Conservation (phyloP, 2,888 invertebrate genomes). For the Dusona sp. region DNA sequence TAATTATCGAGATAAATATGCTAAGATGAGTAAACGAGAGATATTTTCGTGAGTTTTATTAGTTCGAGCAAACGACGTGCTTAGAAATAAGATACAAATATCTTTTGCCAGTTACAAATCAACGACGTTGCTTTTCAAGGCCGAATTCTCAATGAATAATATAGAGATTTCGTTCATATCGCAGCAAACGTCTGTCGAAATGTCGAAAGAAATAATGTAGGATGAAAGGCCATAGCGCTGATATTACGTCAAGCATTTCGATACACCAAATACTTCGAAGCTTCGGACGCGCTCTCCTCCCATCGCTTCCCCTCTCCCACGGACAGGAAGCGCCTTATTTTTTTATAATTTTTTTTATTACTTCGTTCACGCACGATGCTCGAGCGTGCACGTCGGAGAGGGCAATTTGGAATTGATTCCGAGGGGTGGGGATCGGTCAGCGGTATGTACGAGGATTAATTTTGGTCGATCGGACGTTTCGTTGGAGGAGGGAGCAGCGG, state of each 20-base stretch:
- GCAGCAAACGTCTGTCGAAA: not conserved
- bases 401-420: not conserved
- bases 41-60: not conserved
- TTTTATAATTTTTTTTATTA: not conserved
- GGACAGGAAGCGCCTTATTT: not conserved
- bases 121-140: not conserved
- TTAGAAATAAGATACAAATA: not conserved
- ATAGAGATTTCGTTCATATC: not conserved
- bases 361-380: slow-evolving; percentile 2
- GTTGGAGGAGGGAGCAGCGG: not conserved
- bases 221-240: not conserved
- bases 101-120: not conserved
- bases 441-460: slow-evolving; percentile 1
- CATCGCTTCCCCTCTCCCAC: not conserved
- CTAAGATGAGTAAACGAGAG: no score
- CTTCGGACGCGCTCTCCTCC: not conserved
- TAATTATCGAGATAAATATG: not conserved
- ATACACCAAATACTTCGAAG: not conserved
- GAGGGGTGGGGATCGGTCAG: not conserved
- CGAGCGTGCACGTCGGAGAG: not conserved
- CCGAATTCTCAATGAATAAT: not conserved
- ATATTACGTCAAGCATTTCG: not conserved
- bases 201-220: not conserved
- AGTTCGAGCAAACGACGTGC: not conserved
- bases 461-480: not conserved